A percentile compares a stretch with the other conserved stretches of the same genome.
Evolutionary conservation across 2,888 invertebrate species (phyloP).

Genomic region (Drosophila lacicola): DNA sequence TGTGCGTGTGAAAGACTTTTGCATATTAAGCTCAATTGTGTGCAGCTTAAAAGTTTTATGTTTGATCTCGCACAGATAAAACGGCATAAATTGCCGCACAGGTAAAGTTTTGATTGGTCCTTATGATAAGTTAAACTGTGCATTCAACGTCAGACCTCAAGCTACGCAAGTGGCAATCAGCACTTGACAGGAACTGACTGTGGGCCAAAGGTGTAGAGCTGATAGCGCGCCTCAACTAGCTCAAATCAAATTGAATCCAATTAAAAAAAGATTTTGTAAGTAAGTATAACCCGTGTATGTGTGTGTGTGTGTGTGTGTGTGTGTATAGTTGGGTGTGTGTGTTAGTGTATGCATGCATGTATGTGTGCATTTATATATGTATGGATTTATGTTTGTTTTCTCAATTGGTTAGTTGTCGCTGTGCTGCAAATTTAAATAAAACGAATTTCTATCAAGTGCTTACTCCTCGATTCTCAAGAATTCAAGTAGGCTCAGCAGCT

Average conservation of each 20-base stretch:
- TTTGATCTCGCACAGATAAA: constrained; percentile 77
- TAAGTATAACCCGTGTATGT: neutral
- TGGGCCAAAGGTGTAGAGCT: neutral
- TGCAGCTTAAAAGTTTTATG: constrained; percentile 76
- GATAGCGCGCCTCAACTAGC: too few relatives aligned
- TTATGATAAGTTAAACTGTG: constrained; percentile 73
- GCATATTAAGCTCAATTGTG: constrained; percentile 77
- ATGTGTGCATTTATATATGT: too few relatives aligned
- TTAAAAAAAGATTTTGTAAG: neutral
- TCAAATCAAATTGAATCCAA: neutral
- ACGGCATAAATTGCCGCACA: constrained; percentile 72
- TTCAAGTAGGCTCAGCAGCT: too few relatives aligned
- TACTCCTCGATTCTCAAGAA: too few relatives aligned
- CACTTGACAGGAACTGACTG: neutral
- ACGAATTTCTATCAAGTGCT: too few relatives aligned
- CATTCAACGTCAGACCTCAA: constrained; percentile 36
- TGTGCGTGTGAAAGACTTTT: constrained; percentile 31
- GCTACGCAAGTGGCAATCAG: constrained; percentile 45
- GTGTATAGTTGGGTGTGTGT: too few relatives aligned
- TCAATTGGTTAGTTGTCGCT: too few relatives aligned
- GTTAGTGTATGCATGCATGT: too few relatives aligned
- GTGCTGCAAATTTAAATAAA: too few relatives aligned
- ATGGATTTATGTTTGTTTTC: too few relatives aligned
- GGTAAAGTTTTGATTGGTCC: constrained; percentile 76
- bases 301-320: too few relatives aligned